phyloP scores from a whole-genome alignment of 2,797 vertebrate species.

The Onychomys arenicola region DNA sequence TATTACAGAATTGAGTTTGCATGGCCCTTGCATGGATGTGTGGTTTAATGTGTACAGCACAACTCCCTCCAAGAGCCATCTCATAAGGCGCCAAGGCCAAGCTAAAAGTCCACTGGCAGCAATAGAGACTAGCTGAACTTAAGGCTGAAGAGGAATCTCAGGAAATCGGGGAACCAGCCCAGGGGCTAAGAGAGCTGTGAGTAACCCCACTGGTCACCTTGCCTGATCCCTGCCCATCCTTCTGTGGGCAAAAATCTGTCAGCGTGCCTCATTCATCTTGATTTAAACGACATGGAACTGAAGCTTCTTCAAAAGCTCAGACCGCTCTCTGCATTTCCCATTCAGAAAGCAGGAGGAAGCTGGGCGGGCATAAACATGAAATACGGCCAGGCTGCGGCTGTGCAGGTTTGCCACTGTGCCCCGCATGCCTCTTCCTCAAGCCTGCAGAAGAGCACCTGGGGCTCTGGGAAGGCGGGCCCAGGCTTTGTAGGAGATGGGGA shows the following conservation, averaged over 20 bases:
- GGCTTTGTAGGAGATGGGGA: background rate
- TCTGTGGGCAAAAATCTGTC: constrained; percentile 68
- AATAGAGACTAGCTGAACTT: background rate
- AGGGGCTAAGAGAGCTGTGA: constrained; percentile 65
- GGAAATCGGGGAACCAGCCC: constrained; percentile 47
- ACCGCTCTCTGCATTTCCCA: background rate
- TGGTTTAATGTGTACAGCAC: background rate
- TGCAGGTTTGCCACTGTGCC: fast-evolving
- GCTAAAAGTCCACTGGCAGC: background rate
- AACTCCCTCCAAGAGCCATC: background rate
- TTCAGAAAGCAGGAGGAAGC: constrained; percentile 58
- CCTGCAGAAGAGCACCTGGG: background rate
- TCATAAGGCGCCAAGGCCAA: constrained; percentile 8
- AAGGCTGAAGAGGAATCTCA: constrained; percentile 50
- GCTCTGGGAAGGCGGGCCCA: fast-evolving
- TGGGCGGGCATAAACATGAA: background rate
- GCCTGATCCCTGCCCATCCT: constrained; percentile 42
- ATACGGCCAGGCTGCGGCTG: fast-evolving
- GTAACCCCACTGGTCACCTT: constrained; percentile 72
- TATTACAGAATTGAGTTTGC: constrained; percentile 72
- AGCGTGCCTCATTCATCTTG: background rate
- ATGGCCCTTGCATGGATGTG: background rate
- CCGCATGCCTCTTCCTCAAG: fast-evolving
- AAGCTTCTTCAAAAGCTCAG: constrained; percentile 62
- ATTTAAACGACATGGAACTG: background rate